These are phyloP conservation scores for Microtus pennsylvanicus DNA, from an alignment of 2,113 vertebrate species.

Conservation along the genomic window DNA sequence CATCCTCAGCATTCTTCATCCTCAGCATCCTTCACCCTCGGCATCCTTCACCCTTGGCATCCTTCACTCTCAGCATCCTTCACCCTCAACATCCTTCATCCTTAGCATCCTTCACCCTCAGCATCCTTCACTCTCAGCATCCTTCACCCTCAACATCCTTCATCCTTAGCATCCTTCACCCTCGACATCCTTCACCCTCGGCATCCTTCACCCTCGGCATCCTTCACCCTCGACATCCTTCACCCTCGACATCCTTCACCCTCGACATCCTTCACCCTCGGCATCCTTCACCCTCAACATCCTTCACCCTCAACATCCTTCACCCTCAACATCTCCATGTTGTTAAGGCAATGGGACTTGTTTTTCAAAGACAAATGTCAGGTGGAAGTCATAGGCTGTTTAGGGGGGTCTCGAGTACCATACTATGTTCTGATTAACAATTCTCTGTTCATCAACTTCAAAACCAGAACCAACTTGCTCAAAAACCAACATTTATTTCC, in stretches of 20 bases:
- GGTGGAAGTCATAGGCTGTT: neutral
- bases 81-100: no score
- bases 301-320: neutral
- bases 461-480: neutral
- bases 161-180: no score
- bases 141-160: no score
- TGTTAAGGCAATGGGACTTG: neutral
- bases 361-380: constrained; percentile 34
- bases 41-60: neutral
- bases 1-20: no score
- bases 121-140: no score
- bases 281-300: no score
- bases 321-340: neutral
- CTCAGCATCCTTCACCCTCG: no score
- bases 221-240: no score
- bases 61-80: no score
- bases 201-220: neutral
- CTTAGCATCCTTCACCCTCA: neutral
- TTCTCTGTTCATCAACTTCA: neutral
- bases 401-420: neutral
- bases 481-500: neutral
- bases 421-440: neutral
- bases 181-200: neutral
- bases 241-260: no score
- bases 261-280: no score